These are phyloP conservation scores for Diarsia brunnea DNA, from an alignment of 2,888 invertebrate species.

Conservation along the genomic window DNA sequence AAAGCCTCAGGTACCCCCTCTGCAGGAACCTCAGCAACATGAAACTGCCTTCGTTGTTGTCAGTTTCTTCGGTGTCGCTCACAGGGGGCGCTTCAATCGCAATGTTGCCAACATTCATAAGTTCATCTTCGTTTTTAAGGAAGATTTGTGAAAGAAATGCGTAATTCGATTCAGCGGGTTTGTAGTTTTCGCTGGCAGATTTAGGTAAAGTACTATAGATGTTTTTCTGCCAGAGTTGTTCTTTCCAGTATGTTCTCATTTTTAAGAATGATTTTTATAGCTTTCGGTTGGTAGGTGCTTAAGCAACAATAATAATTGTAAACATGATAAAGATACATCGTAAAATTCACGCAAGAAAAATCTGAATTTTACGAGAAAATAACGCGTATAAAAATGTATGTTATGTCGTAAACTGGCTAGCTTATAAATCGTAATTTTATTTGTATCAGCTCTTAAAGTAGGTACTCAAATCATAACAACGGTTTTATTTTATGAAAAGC, in stretches of 20 bases:
- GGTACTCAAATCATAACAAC: conserved; percentile 29
- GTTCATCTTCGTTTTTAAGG: background rate
- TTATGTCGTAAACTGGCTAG: conserved; percentile 42
- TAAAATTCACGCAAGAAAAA: conserved; percentile 40
- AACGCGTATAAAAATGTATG: conserved; percentile 34
- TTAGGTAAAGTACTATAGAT: background rate
- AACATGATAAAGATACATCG: conserved; percentile 22
- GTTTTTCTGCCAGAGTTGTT: background rate
- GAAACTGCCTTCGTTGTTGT: too few relatives aligned
- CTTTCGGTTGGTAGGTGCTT: background rate
- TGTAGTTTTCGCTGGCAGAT: background rate
- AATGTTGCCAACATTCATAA: too few relatives aligned
- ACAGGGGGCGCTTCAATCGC: too few relatives aligned
- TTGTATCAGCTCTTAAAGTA: conserved; percentile 30
- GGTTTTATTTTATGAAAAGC: conserved; percentile 34
- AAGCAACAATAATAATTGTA: conserved; percentile 31
- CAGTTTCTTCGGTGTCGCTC: too few relatives aligned
- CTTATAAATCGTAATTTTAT: conserved; percentile 43
- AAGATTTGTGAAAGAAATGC: background rate
- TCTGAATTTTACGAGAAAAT: conserved; percentile 43
- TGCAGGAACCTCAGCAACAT: too few relatives aligned
- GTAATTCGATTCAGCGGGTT: background rate
- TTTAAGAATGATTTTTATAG: background rate
- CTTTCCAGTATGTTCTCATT: background rate
- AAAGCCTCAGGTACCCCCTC: too few relatives aligned